Conservation (phyloP, 2,888 invertebrate genomes). For the Nebria salina region DNA sequence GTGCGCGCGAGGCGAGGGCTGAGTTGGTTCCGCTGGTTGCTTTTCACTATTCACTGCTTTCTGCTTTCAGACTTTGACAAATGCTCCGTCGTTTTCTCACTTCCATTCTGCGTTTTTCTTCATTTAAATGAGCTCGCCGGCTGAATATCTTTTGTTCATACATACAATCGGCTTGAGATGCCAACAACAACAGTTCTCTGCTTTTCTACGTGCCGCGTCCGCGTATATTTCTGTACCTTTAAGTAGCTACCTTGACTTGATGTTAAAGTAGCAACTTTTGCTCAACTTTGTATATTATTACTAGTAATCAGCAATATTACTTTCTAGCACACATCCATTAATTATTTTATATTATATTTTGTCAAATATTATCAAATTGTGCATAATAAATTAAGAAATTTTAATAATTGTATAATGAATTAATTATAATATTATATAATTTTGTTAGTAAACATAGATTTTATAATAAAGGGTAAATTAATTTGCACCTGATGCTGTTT, state of each 20-base stretch:
- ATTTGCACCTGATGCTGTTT: no score
- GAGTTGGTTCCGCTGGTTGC: constrained; percentile 3
- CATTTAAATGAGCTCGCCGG: constrained; percentile 39
- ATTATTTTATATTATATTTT: no score
- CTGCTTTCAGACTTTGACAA: constrained; percentile 36
- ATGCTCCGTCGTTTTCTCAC: constrained; percentile 40
- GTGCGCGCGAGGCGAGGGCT: background rate
- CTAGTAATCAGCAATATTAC: no score
- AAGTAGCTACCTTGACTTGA: background rate
- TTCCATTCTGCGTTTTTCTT: constrained; percentile 40
- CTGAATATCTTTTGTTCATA: constrained; percentile 42
- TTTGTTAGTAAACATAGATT: no score
- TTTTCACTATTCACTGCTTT: background rate
- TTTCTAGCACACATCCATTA: no score
- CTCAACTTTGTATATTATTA: no score
- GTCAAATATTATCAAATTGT: no score
- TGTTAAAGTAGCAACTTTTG: no score
- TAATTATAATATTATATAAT: no score
- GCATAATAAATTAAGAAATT: no score
- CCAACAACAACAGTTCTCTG: constrained; percentile 28
- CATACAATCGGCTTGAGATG: constrained; percentile 28
- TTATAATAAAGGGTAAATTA: no score
- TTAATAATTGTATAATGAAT: no score
- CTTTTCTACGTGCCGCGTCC: background rate
- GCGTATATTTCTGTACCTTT: background rate